phyloP scores from a whole-genome alignment of 2,113 vertebrate genomes.

The Cyanoramphus novaezelandiae region DNA sequence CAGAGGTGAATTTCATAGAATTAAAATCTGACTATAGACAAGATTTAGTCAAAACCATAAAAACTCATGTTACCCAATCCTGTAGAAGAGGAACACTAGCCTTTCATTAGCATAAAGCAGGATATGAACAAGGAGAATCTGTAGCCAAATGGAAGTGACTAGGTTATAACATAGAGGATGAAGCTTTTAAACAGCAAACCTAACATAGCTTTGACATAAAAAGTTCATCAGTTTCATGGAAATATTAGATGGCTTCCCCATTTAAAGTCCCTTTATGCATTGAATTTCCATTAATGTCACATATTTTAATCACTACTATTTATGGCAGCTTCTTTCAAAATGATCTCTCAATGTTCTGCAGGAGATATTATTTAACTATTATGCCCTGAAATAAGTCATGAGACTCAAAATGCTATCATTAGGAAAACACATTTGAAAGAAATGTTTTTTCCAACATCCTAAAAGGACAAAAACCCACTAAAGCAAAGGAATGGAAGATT shows the following conservation, averaged over 20 bases:
- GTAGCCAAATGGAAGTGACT: background rate
- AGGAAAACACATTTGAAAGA: background rate
- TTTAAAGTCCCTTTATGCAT: background rate
- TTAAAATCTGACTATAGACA: background rate
- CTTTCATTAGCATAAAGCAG: background rate
- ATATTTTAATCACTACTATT: background rate
- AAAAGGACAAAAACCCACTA: background rate
- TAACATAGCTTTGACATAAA: background rate
- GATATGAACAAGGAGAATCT: background rate
- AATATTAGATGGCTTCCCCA: background rate
- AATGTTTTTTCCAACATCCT: background rate
- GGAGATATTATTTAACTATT: background rate
- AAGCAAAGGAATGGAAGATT: background rate
- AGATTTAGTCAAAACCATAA: background rate
- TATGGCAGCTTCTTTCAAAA: slow-evolving; percentile 6
- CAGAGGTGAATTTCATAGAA: background rate
- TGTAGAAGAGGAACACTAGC: background rate
- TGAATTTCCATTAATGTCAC: background rate
- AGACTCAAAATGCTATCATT: background rate
- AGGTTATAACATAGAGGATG: background rate
- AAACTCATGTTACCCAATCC: background rate
- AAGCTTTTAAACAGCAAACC: background rate
- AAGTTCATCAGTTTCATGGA: background rate
- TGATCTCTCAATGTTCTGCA: background rate
- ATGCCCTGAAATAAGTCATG: background rate